Evolutionary conservation across 2,888 invertebrate genomes (phyloP).

Genomic region (Erpobdella octoculata): DNA sequence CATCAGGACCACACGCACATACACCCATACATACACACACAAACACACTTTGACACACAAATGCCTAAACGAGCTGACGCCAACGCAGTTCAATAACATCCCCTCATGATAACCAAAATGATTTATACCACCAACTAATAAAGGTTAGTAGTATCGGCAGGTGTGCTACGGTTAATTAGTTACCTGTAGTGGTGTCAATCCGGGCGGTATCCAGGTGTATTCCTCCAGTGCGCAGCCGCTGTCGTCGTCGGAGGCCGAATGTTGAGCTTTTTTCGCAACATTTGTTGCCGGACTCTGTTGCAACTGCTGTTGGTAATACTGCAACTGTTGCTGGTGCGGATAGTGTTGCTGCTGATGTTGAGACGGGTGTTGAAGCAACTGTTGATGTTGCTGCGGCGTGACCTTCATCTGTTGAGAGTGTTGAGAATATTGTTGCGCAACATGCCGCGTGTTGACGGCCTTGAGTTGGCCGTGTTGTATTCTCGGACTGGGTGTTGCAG

Average conservation of each 20-base stretch:
- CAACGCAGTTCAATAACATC: background rate
- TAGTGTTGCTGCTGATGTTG: constrained; percentile 17
- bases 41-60: no score
- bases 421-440: no score
- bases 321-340: constrained; percentile 14
- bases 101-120: background rate
- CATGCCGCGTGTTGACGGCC: no score
- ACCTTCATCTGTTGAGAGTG: no score
- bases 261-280: background rate
- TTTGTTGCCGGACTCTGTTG: background rate
- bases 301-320: background rate
- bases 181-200: constrained; percentile 90
- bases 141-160: no score
- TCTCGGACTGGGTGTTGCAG: no score
- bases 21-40: no score
- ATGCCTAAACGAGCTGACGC: no score
- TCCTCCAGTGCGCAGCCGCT: constrained; percentile 94
- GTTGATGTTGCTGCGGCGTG: constrained; percentile 17
- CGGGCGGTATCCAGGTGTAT: constrained; percentile 95
- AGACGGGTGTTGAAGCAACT: background rate
- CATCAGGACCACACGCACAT: no score
- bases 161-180: no score
- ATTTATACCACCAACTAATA: no score
- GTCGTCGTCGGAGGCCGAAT: constrained; percentile 77
- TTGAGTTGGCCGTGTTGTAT: no score